A percentile compares a stretch with the other conserved stretches of the same genome.
phyloP scores from a whole-genome alignment of 2,797 vertebrate species.

The Nasua narica region DNA sequence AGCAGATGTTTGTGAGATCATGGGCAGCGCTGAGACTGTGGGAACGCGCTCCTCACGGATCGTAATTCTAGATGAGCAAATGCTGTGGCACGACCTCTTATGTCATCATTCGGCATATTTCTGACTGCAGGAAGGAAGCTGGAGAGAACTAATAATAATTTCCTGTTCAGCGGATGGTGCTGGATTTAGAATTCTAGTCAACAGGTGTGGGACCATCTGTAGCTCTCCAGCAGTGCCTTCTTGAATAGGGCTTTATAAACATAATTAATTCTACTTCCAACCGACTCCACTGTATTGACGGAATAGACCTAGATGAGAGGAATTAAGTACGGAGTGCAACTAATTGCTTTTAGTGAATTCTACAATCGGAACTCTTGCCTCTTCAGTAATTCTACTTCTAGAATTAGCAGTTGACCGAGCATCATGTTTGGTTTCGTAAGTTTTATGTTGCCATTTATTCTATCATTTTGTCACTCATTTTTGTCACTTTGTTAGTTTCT shows the following conservation, averaged over 20 bases:
- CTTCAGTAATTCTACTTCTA: background rate
- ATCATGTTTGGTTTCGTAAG: background rate
- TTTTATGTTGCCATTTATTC: background rate
- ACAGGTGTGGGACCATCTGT: constrained; percentile 44
- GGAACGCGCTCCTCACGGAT: background rate
- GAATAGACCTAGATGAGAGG: background rate
- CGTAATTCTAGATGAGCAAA: constrained; percentile 25
- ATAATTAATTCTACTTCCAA: background rate
- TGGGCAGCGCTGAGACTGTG: background rate
- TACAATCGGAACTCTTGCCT: background rate
- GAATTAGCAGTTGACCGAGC: background rate
- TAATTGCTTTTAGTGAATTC: background rate
- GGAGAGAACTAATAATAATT: constrained; percentile 8
- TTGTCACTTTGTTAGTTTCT: background rate
- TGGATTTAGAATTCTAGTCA: background rate
- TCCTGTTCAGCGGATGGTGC: background rate
- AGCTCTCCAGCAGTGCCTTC: background rate
- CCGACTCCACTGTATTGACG: background rate
- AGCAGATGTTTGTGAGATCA: background rate
- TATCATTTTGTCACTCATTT: background rate
- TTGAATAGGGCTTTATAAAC: background rate
- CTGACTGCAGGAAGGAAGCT: constrained; percentile 39
- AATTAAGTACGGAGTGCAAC: background rate
- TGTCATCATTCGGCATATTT: background rate
- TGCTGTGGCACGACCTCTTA: background rate